phyloP scores from a whole-genome alignment of 2,888 invertebrate species.

The Drosophila eohydei region DNA sequence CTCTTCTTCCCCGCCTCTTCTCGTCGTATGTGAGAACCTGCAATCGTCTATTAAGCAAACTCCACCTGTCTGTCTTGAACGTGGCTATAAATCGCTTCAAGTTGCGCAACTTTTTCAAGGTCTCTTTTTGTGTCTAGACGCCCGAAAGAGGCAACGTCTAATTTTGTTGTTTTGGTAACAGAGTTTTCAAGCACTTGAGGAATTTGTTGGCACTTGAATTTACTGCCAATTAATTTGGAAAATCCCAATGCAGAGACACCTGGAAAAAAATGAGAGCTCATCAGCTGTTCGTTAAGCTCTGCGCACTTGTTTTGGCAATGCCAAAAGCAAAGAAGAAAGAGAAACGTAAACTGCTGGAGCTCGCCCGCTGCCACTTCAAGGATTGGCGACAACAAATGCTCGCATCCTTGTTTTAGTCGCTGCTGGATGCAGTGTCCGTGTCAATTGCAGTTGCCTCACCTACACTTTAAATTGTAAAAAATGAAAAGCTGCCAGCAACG shows the following conservation, averaged over 20 bases:
- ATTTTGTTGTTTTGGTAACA: slow-evolving; percentile 56
- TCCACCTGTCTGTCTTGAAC: slow-evolving; percentile 9
- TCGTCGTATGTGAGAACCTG: neutral
- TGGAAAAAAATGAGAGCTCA: slow-evolving; percentile 24
- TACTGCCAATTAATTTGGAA: slow-evolving; percentile 64
- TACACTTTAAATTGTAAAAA: slow-evolving; percentile 71
- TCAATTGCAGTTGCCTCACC: slow-evolving; percentile 75
- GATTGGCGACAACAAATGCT: slow-evolving; percentile 35
- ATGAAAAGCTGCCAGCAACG: slow-evolving; percentile 70
- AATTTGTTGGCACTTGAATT: slow-evolving; percentile 43
- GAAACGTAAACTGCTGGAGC: slow-evolving; percentile 19
- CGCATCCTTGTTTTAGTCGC: slow-evolving; percentile 25
- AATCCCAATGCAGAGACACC: slow-evolving; percentile 36
- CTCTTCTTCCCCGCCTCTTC: neutral
- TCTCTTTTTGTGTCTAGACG: slow-evolving; percentile 49
- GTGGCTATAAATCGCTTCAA: slow-evolving; percentile 27
- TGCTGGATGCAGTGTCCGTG: slow-evolving; percentile 66
- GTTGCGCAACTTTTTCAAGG: slow-evolving; percentile 40
- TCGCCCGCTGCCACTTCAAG: slow-evolving; percentile 32
- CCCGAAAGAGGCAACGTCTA: slow-evolving; percentile 28
- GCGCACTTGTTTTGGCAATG: slow-evolving; percentile 1
- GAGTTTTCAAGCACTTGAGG: slow-evolving; percentile 44
- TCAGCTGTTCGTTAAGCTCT: slow-evolving; percentile 21
- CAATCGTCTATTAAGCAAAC: slow-evolving; percentile 2
- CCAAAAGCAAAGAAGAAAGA: neutral